Base-by-base conservation (phyloP, 2,797 vertebrate species). In the Scolopax bukidnonensis region DNA sequence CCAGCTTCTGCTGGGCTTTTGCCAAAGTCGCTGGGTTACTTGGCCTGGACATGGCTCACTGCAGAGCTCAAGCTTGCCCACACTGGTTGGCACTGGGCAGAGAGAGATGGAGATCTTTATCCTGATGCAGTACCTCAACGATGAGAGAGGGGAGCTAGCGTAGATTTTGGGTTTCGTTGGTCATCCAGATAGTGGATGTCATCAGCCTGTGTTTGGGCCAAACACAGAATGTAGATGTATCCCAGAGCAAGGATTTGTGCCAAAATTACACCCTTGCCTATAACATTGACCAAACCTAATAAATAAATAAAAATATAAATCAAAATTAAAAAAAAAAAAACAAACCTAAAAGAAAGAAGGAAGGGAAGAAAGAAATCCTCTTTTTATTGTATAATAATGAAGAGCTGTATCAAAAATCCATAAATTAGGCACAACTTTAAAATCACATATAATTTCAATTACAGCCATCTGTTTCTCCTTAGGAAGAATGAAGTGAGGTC, bases 401-500 rank as follows among this genome's bases (percentile, higher is more conserved):
- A 90, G 80, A 74, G 36, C 80, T 90, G 48, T 82, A 91, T 91
- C 45, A 85, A 88, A 88, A 87, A 84, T 90, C 84, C 79, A 92
- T 94, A 90, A 95, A 94, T 93, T 77, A 96, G 64, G 57, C 68
- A 59, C 33, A 94, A 88, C 61, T 60, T 96, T 87, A 90, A 95
- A 96, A 87, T 81, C 79, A 84, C 75, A 91, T 90, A 81, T 90
- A 82, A 90, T 95, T 96, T 97, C 89, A 92, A 77, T 96, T 95
- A 94, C 75, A 87, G 48, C 63, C 96, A 97, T 95, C 95, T 97
- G 95, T 96, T 96, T 96, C 84, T 71, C 69, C 90, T 85, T 89
- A 77, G 93, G 75, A 90, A 79, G 41, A 84, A 64, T 67, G 25
- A 87, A 77, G 54, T 85, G 84, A 96, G 76, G 90, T 96, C 96